A percentile compares a stretch with the other conserved stretches of the same genome.
These are phyloP conservation scores for Tenebrio molitor DNA, from an alignment of 1,140 invertebrate species.

Conservation along the genomic window DNA sequence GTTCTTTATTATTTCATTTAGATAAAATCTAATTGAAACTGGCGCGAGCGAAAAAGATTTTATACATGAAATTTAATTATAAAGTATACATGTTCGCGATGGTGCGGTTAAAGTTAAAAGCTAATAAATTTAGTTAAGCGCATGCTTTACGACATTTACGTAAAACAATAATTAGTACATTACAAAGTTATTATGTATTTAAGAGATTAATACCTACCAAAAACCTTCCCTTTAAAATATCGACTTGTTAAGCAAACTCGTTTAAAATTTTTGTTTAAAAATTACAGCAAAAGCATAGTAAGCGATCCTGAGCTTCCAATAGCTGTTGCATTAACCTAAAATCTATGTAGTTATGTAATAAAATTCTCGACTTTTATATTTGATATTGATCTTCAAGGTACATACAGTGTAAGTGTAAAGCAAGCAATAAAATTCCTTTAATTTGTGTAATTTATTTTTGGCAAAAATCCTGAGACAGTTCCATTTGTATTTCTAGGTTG, in stretches of 20 bases:
- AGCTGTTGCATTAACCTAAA: too few relatives aligned
- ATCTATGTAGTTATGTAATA: too few relatives aligned
- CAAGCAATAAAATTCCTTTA: too few relatives aligned
- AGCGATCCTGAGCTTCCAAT: too few relatives aligned
- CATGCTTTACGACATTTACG: constrained; percentile 46
- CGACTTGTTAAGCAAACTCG: background rate
- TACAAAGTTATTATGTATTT: constrained; percentile 18
- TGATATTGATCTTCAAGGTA: too few relatives aligned
- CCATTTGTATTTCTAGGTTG: too few relatives aligned
- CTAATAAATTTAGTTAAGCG: constrained; percentile 49
- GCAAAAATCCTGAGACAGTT: too few relatives aligned
- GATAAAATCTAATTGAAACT: constrained; percentile 60
- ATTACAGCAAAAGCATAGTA: too few relatives aligned
- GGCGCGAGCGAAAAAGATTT: constrained; percentile 51
- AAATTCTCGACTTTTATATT: too few relatives aligned
- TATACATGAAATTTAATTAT: constrained; percentile 52
- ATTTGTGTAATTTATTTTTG: too few relatives aligned
- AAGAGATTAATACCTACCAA: background rate
- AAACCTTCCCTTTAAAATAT: background rate
- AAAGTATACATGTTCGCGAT: constrained; percentile 47
- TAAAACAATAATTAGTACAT: constrained; percentile 41
- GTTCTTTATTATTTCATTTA: constrained; percentile 60
- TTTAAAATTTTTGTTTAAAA: too few relatives aligned
- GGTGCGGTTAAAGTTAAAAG: constrained; percentile 43
- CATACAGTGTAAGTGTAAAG: too few relatives aligned